Conservation (phyloP, 2,888 invertebrate species). For the Orthosia cruda region DNA sequence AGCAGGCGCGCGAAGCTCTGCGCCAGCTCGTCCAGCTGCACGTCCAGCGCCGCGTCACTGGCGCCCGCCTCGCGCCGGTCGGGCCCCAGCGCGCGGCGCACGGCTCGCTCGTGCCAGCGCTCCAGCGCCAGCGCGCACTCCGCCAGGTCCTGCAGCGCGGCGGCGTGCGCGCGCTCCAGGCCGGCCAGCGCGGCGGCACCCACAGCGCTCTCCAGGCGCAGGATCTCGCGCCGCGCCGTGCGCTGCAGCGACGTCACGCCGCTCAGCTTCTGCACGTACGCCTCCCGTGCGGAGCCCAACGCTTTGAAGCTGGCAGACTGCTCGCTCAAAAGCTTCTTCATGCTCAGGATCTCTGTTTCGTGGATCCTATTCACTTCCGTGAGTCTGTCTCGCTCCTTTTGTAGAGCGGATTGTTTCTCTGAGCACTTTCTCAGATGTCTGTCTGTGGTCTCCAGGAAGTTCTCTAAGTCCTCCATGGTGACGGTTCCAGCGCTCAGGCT, state of each 20-base stretch:
- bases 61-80: conserved; percentile 76
- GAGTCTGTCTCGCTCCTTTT: conserved; percentile 86
- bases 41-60: conserved; percentile 82
- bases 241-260: conserved; percentile 84
- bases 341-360: conserved; percentile 86
- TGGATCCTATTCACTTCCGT: conserved; percentile 85
- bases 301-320: conserved; percentile 85
- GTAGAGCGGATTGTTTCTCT: conserved; percentile 83
- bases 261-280: conserved; percentile 85
- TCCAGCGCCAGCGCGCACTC: conserved; percentile 86
- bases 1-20: conserved; percentile 74
- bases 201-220: conserved; percentile 80
- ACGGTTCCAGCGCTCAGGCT: conserved; percentile 83
- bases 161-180: conserved; percentile 85
- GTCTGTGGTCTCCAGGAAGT: conserved; percentile 88
- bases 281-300: conserved; percentile 83
- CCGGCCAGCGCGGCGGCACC: conserved; percentile 80
- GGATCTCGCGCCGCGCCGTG: conserved; percentile 85
- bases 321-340: conserved; percentile 87
- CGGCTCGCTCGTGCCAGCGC: conserved; percentile 86
- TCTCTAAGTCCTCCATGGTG: conserved; percentile 88
- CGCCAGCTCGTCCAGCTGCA: conserved; percentile 85
- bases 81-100: conserved; percentile 74
- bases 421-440: conserved; percentile 84
- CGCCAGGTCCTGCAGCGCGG: conserved; percentile 85